A percentile compares a stretch with the other conserved stretches of the same genome.
These are phyloP conservation scores for Bolinopsis microptera DNA, from an alignment of 37 sponge, comb jelly and placozoan species.

Conservation along the genomic window DNA sequence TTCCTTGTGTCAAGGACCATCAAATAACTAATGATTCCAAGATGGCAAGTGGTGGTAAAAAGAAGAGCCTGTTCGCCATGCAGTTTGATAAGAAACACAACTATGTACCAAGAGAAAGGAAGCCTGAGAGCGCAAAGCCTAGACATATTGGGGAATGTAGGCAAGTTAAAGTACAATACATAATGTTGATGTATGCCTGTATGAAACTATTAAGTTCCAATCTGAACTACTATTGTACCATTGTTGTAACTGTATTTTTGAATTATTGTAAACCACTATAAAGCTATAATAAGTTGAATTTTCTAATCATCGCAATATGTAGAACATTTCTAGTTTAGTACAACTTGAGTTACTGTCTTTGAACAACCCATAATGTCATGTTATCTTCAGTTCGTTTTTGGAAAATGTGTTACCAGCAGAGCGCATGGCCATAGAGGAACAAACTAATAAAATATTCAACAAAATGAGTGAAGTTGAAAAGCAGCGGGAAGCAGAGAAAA, in stretches of 20 bases:
- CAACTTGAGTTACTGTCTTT: too few species aligned
- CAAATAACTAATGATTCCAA: not conserved
- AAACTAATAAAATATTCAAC: constrained; percentile 4
- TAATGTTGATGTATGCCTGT: too few species aligned
- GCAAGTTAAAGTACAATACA: too few species aligned
- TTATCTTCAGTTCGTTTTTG: constrained; percentile 33
- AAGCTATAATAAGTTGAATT: too few species aligned
- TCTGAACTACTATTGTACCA: too few species aligned
- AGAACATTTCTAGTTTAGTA: too few species aligned
- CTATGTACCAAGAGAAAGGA: not conserved
- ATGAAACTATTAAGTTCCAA: too few species aligned
- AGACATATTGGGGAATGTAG: too few species aligned
- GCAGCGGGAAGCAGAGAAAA: constrained; percentile 24
- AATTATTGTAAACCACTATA: too few species aligned
- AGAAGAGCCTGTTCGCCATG: constrained; percentile 26
- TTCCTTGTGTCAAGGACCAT: constrained; percentile 18
- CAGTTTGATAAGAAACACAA: constrained; percentile 24
- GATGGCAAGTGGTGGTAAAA: not conserved
- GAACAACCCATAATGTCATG: too few species aligned
- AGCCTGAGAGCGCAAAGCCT: not conserved
- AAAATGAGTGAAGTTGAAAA: constrained; percentile 28
- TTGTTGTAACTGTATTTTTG: too few species aligned
- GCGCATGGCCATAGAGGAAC: constrained; percentile 34
- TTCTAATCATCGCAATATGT: too few species aligned
- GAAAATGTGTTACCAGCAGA: constrained; percentile 23